Evolutionary conservation across 2,797 vertebrate genomes (phyloP).

Genomic region (Phataginus tricuspis): DNA sequence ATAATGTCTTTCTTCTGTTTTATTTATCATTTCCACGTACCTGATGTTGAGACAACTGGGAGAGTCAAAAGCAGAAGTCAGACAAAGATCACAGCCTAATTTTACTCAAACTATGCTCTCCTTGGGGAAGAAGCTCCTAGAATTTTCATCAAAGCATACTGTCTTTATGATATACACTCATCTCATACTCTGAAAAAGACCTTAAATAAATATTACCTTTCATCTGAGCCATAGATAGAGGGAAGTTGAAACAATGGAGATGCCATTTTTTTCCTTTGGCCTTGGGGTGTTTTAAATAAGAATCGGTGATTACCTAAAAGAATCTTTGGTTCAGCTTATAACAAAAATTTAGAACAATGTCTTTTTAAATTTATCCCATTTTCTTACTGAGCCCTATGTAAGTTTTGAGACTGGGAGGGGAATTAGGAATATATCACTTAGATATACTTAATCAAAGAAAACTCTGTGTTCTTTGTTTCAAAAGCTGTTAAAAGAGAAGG

Average conservation of each 20-base stretch:
- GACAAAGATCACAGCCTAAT: not conserved
- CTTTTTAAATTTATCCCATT: not conserved
- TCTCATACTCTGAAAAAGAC: not conserved
- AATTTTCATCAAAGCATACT: not conserved
- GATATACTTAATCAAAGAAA: conserved; percentile 43
- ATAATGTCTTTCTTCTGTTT: not conserved
- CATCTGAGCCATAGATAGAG: not conserved
- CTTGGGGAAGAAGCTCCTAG: not conserved
- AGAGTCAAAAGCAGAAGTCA: not conserved
- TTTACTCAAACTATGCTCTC: not conserved
- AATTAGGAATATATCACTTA: not conserved
- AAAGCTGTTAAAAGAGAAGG: not conserved
- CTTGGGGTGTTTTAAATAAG: not conserved
- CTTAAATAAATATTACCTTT: not conserved
- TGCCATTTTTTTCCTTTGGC: not conserved
- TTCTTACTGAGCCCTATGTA: not conserved
- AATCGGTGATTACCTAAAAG: not conserved
- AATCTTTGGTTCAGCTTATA: not conserved
- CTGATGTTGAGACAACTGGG: not conserved
- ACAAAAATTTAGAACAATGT: not conserved
- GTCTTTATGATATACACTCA: not conserved
- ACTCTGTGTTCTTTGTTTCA: not conserved
- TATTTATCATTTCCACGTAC: not conserved
- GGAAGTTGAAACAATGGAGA: not conserved
- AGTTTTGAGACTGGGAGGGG: not conserved